A percentile compares a stretch with the other conserved stretches of the same genome.
phyloP scores from a whole-genome alignment of 2,797 vertebrate species.

The Silurus aristotelis region DNA sequence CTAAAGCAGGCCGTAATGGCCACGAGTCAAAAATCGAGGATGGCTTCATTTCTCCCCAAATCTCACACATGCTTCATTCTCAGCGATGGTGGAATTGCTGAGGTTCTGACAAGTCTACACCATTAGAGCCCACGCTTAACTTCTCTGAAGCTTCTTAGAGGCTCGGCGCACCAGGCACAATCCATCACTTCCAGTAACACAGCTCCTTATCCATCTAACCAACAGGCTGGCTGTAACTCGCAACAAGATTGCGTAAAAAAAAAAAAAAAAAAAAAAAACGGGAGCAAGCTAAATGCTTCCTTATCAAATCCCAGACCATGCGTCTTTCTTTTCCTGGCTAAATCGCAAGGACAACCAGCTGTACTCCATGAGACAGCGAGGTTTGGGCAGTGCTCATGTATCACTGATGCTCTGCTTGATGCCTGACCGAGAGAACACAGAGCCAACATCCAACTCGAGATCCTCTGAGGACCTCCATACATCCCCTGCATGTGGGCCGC shows the following conservation, averaged over 20 bases:
- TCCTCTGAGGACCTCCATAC: constrained; percentile 58
- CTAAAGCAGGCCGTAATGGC: constrained; percentile 47
- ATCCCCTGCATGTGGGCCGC: constrained; percentile 65
- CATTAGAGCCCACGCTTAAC: constrained; percentile 62
- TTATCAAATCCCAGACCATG: constrained; percentile 55
- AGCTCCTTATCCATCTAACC: constrained; percentile 60
- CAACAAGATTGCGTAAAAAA: constrained; percentile 36
- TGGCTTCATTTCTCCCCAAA: constrained; percentile 53
- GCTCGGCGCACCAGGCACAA: constrained; percentile 53
- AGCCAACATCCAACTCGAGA: constrained; percentile 55
- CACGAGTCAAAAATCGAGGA: constrained; percentile 39
- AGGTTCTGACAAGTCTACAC: constrained; percentile 61
- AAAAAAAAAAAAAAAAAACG: constrained; percentile 4
- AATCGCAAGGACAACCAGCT: constrained; percentile 53
- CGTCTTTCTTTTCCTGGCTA: constrained; percentile 51
- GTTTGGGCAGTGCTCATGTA: constrained; percentile 54
- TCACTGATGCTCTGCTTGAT: constrained; percentile 71
- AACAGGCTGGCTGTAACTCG: constrained; percentile 48
- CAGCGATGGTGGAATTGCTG: constrained; percentile 53
- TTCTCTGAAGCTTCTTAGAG: constrained; percentile 60
- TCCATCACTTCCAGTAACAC: constrained; percentile 61
- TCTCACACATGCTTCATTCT: constrained; percentile 52
- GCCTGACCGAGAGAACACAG: constrained; percentile 60
- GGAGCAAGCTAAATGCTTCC: constrained; percentile 50
- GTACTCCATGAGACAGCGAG: constrained; percentile 45